Conservation (phyloP, 2,888 invertebrate genomes). For the Ditylenchus weischeri region DNA sequence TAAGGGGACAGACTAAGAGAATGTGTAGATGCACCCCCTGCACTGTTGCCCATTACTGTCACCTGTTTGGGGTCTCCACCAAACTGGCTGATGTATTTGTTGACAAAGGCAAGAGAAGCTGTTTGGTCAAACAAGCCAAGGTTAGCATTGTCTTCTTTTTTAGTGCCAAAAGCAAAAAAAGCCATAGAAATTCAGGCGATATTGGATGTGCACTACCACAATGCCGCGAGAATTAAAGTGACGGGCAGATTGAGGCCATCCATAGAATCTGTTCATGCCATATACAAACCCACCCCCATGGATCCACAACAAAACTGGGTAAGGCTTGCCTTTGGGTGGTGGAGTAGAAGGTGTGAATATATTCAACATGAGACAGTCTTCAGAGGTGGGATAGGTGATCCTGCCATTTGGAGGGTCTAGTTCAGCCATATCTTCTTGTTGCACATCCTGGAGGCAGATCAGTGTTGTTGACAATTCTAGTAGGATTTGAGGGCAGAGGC, state of each 20-base stretch:
- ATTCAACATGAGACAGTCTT: constrained; percentile 90
- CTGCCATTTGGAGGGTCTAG: no score
- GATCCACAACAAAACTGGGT: neutral
- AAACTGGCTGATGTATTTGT: constrained; percentile 29
- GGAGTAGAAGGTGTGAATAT: constrained; percentile 61
- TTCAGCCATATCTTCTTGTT: no score
- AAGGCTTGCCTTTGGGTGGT: neutral
- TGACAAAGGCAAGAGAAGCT: constrained; percentile 27
- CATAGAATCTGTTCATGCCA: constrained; percentile 31
- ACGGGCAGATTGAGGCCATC: constrained; percentile 37
- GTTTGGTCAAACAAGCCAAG: constrained; percentile 33
- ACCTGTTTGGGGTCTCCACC: constrained; percentile 32
- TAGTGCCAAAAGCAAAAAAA: neutral
- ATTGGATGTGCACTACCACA: constrained; percentile 86
- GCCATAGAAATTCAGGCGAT: constrained; percentile 75
- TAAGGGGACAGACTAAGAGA: neutral
- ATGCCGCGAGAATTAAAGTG: constrained; percentile 69
- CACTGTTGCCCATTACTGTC: constrained; percentile 29
- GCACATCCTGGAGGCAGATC: no score
- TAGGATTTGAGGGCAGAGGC: no score
- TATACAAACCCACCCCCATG: no score
- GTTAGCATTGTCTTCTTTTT: constrained; percentile 6
- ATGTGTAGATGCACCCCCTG: neutral
- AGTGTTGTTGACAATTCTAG: no score
- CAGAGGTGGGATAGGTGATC: constrained; percentile 59